Evolutionary conservation across 2,113 vertebrate species (phyloP), one percentile per base, ranked within the genome.

Genomic region (Paradoxurus hermaphroditus): DNA sequence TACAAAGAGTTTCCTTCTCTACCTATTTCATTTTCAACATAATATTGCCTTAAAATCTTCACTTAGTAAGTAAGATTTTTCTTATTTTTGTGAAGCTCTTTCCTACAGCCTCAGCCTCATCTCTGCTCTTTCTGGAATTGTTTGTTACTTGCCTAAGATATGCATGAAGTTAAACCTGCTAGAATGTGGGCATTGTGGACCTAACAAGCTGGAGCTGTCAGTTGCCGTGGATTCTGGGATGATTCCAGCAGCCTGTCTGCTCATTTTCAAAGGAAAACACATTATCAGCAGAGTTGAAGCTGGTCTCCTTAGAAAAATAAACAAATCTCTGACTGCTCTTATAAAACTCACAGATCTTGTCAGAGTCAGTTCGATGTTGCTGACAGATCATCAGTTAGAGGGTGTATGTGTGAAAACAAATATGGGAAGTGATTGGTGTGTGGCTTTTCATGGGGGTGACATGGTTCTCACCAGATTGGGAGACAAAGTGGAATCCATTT

Each of bases 371-470:
- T 96, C 12, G 0, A 92, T 85, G 86, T 92, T 82, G 95, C 77
- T 94, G 97, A 95, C 92, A 96, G 96, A 86, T 95, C 79, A 90
- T 98, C 93, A 96, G 84, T 97, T 97, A 92, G 46, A 97, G 51
- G 14, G 68, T 86, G 90, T 49, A 59, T 68, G 13, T 73, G 83
- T 90, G 91, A 86, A 97, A 88, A 81, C 83, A 92, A 96, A 95
- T 72, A 84, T 87, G 86, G 49, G 75, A 91, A 85, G 97, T 67
- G 73, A 95, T 82, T 86, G 86, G 86, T 94, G 41, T 82, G 67
- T 77, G 86, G 78, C 63, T 93, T 96, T 95, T 92, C 10, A 46
- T 53, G 46, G 56, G 41, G 31, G 9, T 44, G 92, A 85, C 75
- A 77, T 78, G 84, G 21, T 27, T 94, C 27, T 90, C 59, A 65